phyloP scores from a whole-genome alignment of 2,888 invertebrate genomes.

The Agriopis marginaria region DNA sequence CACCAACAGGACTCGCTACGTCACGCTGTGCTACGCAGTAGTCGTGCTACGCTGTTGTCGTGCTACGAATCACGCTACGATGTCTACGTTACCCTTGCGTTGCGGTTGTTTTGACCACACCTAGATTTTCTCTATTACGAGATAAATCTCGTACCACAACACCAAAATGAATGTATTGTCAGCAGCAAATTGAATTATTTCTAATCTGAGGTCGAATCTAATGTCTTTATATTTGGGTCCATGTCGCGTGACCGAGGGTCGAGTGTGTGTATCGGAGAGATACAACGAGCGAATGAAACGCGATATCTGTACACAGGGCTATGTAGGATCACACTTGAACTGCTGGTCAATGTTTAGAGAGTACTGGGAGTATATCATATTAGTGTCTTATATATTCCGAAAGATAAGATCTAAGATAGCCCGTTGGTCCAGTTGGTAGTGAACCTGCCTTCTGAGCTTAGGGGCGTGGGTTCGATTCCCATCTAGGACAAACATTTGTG shows the following conservation, averaged over 20 bases:
- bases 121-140: too few relatives aligned
- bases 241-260: neutral
- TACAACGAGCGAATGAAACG: conserved; percentile 1
- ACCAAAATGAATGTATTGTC: neutral
- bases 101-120: too few relatives aligned
- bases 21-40: neutral
- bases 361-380: neutral
- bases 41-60: neutral
- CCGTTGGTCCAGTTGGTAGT: too few relatives aligned
- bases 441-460: too few relatives aligned
- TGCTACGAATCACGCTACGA: too few relatives aligned
- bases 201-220: neutral
- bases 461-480: too few relatives aligned
- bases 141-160: neutral
- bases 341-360: neutral
- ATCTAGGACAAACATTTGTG: too few relatives aligned
- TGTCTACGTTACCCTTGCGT: too few relatives aligned
- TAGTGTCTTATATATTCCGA: too few relatives aligned
- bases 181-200: conserved; percentile 1
- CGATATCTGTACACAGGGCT: conserved; percentile 3
- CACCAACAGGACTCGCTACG: neutral
- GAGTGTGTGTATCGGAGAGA: neutral
- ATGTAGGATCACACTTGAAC: neutral
- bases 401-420: too few relatives aligned
- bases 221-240: neutral